Conservation (phyloP, 2,113 vertebrate genomes). For the Gorsachius goisagi region DNA sequence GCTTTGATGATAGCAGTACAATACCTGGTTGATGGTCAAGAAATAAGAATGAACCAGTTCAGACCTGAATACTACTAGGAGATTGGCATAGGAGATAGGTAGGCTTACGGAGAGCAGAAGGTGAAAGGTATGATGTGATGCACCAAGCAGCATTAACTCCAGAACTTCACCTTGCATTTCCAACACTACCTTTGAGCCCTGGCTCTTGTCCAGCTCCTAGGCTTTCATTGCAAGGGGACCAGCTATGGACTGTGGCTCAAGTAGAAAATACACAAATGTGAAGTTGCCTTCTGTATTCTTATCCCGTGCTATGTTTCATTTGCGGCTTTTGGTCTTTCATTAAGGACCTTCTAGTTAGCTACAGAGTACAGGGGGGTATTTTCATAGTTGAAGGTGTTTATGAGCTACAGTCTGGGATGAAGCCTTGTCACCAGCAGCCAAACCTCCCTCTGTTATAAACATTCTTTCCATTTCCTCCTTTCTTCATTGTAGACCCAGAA, state of each 20-base stretch:
- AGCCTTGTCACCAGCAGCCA: neutral
- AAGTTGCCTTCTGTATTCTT: neutral
- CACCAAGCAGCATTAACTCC: neutral
- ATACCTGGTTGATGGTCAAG: neutral
- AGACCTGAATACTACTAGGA: neutral
- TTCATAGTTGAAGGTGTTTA: neutral
- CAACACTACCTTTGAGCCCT: neutral
- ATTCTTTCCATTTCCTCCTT: neutral
- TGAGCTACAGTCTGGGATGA: neutral
- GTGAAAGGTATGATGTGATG: neutral
- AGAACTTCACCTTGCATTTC: neutral
- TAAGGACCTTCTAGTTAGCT: neutral
- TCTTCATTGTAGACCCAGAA: neutral
- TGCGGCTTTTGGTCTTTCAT: neutral
- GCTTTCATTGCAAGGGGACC: neutral
- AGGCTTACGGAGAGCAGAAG: neutral
- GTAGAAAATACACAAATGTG: neutral
- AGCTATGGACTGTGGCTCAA: neutral
- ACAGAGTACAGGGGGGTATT: neutral
- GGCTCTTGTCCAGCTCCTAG: neutral
- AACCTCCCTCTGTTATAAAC: neutral
- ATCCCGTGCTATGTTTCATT: accelerated
- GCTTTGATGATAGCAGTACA: neutral
- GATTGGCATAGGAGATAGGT: neutral
- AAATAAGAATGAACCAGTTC: neutral